Conservation (phyloP, 2,113 vertebrate species). For the Herpetotheres cachinnans region DNA sequence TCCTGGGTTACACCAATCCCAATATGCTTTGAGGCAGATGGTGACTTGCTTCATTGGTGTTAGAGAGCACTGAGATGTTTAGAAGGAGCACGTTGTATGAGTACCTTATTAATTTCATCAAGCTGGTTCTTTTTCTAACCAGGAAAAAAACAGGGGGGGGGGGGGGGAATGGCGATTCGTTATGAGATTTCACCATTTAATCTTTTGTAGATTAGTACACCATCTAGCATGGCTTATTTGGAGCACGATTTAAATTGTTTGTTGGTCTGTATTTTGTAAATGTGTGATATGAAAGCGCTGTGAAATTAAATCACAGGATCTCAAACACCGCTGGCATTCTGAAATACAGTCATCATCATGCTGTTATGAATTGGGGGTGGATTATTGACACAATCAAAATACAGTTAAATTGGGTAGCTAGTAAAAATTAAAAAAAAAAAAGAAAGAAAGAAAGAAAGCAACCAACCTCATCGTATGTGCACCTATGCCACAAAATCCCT, state of each 20-base stretch:
- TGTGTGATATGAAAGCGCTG: neutral
- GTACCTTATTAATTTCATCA: neutral
- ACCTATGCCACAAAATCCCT: neutral
- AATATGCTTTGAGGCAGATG: neutral
- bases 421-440: neutral
- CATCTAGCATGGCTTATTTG: neutral
- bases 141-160: neutral
- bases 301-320: neutral
- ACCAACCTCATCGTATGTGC: neutral
- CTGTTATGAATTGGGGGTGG: neutral
- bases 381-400: neutral
- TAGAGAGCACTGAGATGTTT: neutral
- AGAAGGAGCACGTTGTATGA: neutral
- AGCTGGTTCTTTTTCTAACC: neutral
- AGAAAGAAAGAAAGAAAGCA: fast-evolving
- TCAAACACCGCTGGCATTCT: neutral
- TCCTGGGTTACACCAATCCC: neutral
- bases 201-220: neutral
- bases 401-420: neutral
- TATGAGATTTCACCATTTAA: neutral
- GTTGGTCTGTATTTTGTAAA: neutral
- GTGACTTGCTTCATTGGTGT: neutral
- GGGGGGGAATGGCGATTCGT: too few species aligned
- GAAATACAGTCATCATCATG: neutral
- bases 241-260: neutral